Evolutionary conservation across 2,113 vertebrate species (phyloP), one percentile per base, ranked within the genome.

Genomic region (Collichthys lucidus): DNA sequence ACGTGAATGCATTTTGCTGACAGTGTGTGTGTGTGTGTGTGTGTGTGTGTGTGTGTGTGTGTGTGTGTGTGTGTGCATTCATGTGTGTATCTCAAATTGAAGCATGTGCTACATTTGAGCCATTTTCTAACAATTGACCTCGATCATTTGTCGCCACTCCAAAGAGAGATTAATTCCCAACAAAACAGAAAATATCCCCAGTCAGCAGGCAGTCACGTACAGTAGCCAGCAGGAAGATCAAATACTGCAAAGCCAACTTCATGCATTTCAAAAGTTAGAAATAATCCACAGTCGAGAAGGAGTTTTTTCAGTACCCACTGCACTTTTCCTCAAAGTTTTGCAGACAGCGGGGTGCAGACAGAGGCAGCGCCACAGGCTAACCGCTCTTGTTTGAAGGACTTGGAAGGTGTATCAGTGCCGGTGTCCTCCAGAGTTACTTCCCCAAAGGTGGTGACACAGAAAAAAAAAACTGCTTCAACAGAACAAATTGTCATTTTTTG

Each of bases 1-100:
- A 81, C 10, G 35, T 86, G 72, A 87, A 86, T 66, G 59, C 35
- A 46, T 87, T 87, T 70, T 74, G 85, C 89, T 91, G 87, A 87
- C 86, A 65, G 70, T 66, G 20, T 35, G 60, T 71, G 47, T n/a
- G 47, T n/a, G 50, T 59, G 29, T 49, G 10, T 22, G 52, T 46
- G 42, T 26, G 15, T 56, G 20, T 40, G 44, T 59, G 42, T 31
- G 19, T 12, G 6, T 16, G 11, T 22, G 53, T 35, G 49, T 12
- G 74, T 49, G 35, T 71, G 20, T 57, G n/a, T 69, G 26, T 66
- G 31, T 68, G 47, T 8, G 74, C 10, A 7, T 46, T 56, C 40
- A 14, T 62, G 9, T 62, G 63, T 22, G 16, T 26, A 46, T 61
- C 55, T 60, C 44, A 70, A 57, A 69, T 26, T 55, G 40, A 74